A percentile compares a stretch with the other conserved stretches of the same genome.
Conservation (phyloP, 2,113 vertebrate species). For the Nesoenas mayeri region DNA sequence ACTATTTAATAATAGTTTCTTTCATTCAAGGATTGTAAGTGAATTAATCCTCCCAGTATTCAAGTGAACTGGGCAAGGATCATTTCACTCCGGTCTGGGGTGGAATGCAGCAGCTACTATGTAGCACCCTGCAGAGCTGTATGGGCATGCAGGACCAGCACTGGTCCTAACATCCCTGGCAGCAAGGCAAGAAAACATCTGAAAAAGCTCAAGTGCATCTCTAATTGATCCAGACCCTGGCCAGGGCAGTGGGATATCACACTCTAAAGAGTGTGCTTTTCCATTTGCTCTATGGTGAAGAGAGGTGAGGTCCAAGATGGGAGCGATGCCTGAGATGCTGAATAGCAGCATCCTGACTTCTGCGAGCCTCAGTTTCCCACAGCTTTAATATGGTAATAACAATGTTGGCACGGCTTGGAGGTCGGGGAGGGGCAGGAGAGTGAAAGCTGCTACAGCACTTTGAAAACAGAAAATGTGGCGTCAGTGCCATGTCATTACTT, state of each 20-base stretch:
- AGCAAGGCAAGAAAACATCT: neutral
- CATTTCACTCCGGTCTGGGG: neutral
- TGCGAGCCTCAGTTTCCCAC: slow-evolving; percentile 15
- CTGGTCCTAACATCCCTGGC: neutral
- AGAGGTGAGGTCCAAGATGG: accelerated
- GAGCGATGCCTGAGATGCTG: neutral
- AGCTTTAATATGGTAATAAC: neutral
- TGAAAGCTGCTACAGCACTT: slow-evolving; percentile 8
- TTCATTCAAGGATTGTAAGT: neutral
- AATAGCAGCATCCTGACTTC: neutral
- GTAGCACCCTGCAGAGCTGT: neutral
- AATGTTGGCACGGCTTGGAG: neutral
- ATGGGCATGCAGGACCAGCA: neutral
- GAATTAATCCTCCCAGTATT: neutral
- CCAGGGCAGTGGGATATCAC: neutral
- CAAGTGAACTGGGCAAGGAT: neutral
- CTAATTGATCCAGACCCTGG: neutral
- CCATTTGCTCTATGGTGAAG: neutral
- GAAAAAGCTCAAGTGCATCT: neutral
- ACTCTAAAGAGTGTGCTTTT: neutral
- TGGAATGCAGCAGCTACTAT: neutral
- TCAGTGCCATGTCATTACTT: neutral
- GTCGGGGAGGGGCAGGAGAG: slow-evolving; percentile 1
- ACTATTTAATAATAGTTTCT: slow-evolving; percentile 21
- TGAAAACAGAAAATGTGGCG: accelerated